Base-by-base conservation (phyloP, 2,797 vertebrate genomes). In the Leptodactylus fallax region DNA sequence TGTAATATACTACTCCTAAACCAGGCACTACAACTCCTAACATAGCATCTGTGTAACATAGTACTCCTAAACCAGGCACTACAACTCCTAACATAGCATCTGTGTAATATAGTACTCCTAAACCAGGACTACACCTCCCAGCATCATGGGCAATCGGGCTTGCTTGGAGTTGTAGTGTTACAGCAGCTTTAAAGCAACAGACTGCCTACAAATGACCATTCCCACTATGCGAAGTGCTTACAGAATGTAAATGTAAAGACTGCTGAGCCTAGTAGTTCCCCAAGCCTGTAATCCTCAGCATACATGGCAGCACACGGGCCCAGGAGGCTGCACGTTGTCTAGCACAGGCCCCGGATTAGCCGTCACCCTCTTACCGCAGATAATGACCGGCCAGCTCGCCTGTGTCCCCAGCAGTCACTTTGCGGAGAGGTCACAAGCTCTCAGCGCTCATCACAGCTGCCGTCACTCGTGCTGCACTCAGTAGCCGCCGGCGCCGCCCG, bases 341-440 rank as follows among this genome's bases (percentile, higher is more conserved):
- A 17, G 56, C 56, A 14, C 60, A 10, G 25, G 60, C 8, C 36
- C 21, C 1, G 47, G 63, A 51, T 25, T 4, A 72, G 11, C 19
- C 0, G 25, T 10, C 2, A 5, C 3, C 12, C 5, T 27, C 83
- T 81, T 82, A 88, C 87, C 83, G 25, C 79, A n/a, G 78, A 56
- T 23, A 13, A 77, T 17, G 25, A 6, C 6, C 78, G 12, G 69
- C 83, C 83, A 85, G 87, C 51, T 84, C 87, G 69, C 27, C 76
- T 0, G 63, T 56, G 82, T 88, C 77, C 67, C 25, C 65, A 8
- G 77, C 82, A 61, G 55, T 76, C 83, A 77, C 78, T 81, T 23
- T 65, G 65, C 56, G 45, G 45, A 81, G 87, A 88, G 87, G 87
- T 88, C 87, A 88, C 83, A 17, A 10, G 17, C 60, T 77, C 79